phyloP scores from a whole-genome alignment of 2,113 vertebrate genomes.

The Sinocyclocheilus maitianheensis region DNA sequence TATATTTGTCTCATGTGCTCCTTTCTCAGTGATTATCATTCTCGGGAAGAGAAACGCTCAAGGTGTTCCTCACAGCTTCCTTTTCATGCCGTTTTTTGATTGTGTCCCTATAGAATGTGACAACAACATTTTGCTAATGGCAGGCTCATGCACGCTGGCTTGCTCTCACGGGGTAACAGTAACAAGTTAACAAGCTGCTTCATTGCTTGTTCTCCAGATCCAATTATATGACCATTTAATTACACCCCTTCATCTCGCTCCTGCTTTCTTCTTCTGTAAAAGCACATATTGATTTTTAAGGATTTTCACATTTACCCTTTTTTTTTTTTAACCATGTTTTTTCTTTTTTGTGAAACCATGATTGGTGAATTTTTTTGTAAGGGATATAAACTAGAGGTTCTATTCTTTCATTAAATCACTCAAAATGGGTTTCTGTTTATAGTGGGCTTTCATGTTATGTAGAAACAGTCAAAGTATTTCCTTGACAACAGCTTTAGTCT shows the following conservation, averaged over 20 bases:
- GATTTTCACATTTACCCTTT: background rate
- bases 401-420: background rate
- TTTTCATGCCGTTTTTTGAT: background rate
- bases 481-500: conserved; percentile 30
- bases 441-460: background rate
- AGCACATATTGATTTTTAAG: conserved; percentile 44
- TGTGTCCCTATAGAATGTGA: conserved; percentile 33
- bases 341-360: too few relatives aligned
- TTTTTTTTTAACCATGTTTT: too few relatives aligned
- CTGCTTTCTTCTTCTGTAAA: conserved; percentile 26
- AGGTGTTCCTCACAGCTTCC: conserved; percentile 2
- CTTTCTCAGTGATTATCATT: background rate
- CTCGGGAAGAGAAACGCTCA: background rate
- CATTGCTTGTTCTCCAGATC: conserved; percentile 53
- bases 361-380: too few relatives aligned
- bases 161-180: conserved; percentile 38
- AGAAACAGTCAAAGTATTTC: conserved; percentile 33
- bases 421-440: conserved; percentile 23
- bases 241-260: conserved; percentile 37
- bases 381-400: too few relatives aligned
- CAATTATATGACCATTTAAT: conserved; percentile 52
- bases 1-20: background rate
- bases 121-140: conserved; percentile 40
- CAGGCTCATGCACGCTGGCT: background rate
- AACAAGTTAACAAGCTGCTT: conserved; percentile 55